Evolutionary conservation across 2,113 vertebrate species (phyloP).

Genomic region (Spea multiplicata): DNA sequence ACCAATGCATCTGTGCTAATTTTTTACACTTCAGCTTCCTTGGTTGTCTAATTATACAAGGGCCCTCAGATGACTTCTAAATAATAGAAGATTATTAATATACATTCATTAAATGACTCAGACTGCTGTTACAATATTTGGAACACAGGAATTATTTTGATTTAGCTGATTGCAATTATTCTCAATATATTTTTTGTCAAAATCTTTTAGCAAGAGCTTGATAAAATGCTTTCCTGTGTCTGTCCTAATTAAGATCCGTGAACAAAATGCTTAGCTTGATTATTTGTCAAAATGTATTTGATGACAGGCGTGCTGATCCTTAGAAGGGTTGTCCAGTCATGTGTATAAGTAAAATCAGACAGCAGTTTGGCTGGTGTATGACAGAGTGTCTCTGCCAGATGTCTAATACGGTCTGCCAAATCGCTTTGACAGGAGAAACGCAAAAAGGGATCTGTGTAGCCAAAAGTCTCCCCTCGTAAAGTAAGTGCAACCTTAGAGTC

Average conservation of each 20-base stretch:
- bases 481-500: slow-evolving; percentile 2
- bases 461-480: slow-evolving; percentile 3
- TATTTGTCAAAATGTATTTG: slow-evolving; percentile 45
- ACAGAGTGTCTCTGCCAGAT: slow-evolving; percentile 30
- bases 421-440: slow-evolving; percentile 24
- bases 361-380: slow-evolving; percentile 35
- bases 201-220: slow-evolving; percentile 40
- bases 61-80: slow-evolving; percentile 13
- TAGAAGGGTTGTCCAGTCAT: slow-evolving; percentile 33
- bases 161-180: slow-evolving; percentile 42
- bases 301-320: slow-evolving; percentile 25
- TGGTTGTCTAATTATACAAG: neutral
- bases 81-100: slow-evolving; percentile 22
- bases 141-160: slow-evolving; percentile 37
- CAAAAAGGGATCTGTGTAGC: neutral
- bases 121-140: slow-evolving; percentile 14
- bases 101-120: neutral
- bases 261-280: slow-evolving; percentile 40
- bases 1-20: neutral
- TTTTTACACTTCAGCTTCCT: neutral
- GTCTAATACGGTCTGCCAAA: slow-evolving; percentile 37
- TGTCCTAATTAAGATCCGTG: slow-evolving; percentile 27
- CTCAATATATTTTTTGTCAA: slow-evolving; percentile 38
- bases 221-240: slow-evolving; percentile 42
- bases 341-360: slow-evolving; percentile 39